A percentile compares a stretch with the other conserved stretches of the same genome.
Conservation (phyloP, 2,797 vertebrate genomes). For the Phrynocephalus vlangalii region DNA sequence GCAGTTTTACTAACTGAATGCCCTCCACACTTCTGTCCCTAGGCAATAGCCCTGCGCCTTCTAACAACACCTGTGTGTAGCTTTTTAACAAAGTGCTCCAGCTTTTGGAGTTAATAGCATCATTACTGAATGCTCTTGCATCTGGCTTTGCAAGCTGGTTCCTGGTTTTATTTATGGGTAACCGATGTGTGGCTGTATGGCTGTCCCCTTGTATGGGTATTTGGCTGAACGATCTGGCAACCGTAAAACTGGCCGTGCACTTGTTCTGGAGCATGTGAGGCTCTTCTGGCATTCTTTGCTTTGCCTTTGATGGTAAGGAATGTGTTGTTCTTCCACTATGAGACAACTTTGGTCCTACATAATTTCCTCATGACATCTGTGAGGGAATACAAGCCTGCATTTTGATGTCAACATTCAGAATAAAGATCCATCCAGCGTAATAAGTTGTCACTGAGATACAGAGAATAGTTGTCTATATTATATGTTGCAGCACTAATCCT, state of each 20-base stretch:
- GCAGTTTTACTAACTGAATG: conserved; percentile 22
- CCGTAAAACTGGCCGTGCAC: conserved; percentile 15
- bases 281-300: conserved; percentile 39
- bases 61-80: conserved; percentile 29
- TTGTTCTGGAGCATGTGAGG: conserved; percentile 44
- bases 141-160: conserved; percentile 29
- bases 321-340: conserved; percentile 34
- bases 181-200: not conserved
- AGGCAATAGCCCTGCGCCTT: not conserved
- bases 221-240: conserved; percentile 16
- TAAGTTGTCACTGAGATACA: not conserved
- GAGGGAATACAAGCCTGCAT: not conserved
- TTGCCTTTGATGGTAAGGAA: conserved; percentile 46
- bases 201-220: conserved; percentile 17
- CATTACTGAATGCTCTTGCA: conserved; percentile 41
- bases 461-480: not conserved
- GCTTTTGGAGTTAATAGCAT: conserved; percentile 44
- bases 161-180: conserved; percentile 24
- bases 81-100: conserved; percentile 15
- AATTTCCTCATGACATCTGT: conserved; percentile 43
- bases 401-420: not conserved
- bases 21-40: not conserved
- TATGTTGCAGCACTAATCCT: not conserved
- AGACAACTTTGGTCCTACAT: conserved; percentile 62
- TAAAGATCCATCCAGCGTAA: not conserved